Base-by-base conservation (phyloP, 2,113 vertebrate species). In the Alectura lathami region DNA sequence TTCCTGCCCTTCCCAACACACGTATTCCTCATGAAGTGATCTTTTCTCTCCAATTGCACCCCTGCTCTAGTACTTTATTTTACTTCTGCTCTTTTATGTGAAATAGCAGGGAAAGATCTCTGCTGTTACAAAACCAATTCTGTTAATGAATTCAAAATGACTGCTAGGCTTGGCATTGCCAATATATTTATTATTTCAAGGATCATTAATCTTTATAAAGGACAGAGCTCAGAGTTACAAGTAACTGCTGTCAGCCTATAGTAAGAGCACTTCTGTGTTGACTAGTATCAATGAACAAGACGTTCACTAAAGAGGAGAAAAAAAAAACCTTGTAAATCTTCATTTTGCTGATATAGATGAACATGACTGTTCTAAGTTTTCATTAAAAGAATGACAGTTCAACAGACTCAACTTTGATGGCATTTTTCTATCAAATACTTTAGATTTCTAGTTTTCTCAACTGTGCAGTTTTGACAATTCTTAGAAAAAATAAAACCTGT, bases 1-100 rank as follows among this genome's bases (percentile, higher is more conserved):
- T 96, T 95, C 77, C 75, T 92, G 79, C 79, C 87, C 73, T 88
- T 90, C 83, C 72, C 54, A 89, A 68, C 93, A 93, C 79, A 45
- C 74, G 43, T 53, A 91, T 80, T 92, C 88, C 73, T 86, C 80
- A 57, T 64, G 83, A 91, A 93, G 81, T 59, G 84, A 94, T 83
- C 84, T 87, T 83, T 95, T 94, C 83, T 95, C 88, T 91, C 80
- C 83, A 75, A 18, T 1, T 86, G 64, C 60, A 88, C 73, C 87
- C 88, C 45, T 45, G 48, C 56, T 54, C 43, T 26, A 40, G 50
- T 23, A 66, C 77, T 82, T 93, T 38, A 72, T 15, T 77, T 91
- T 38, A 68, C 23, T 82, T 85, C 74, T 38, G 43, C 48, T 83
- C 51, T 59, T 2, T 67, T 63, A 81, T 48, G 67, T 34, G 64